Evolutionary conservation across 2,113 vertebrate genomes (phyloP).

Genomic region (Eulemur macaco): DNA sequence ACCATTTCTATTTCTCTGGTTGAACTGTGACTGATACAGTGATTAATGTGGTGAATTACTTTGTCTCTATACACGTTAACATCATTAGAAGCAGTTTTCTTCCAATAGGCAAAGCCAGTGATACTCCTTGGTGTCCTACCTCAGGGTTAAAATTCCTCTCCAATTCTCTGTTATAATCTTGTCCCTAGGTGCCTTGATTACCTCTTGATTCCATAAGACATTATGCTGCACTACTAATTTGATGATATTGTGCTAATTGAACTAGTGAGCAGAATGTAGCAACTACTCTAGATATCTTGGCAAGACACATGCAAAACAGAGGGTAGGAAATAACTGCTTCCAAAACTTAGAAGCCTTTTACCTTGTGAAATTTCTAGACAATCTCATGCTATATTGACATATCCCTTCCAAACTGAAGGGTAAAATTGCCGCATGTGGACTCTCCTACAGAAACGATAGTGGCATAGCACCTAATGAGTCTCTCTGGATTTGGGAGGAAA

Average conservation of each 20-base stretch:
- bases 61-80: background rate
- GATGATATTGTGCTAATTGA: constrained; percentile 23
- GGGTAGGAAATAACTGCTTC: background rate
- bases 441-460: background rate
- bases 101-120: background rate
- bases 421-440: background rate
- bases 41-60: background rate
- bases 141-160: constrained; percentile 32
- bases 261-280: background rate
- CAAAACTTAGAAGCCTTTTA: background rate
- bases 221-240: background rate
- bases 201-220: background rate
- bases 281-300: background rate
- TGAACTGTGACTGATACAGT: background rate
- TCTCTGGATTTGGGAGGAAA: background rate
- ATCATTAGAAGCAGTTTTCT: constrained; percentile 6
- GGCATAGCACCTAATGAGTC: background rate
- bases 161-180: constrained; percentile 40
- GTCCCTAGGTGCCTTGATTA: background rate
- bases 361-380: background rate
- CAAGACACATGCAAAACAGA: background rate
- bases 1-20: background rate
- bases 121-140: background rate
- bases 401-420: background rate
- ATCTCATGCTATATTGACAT: background rate